These are phyloP conservation scores for Protophormia terraenovae DNA, from an alignment of 2,888 invertebrate species.

Conservation along the genomic window DNA sequence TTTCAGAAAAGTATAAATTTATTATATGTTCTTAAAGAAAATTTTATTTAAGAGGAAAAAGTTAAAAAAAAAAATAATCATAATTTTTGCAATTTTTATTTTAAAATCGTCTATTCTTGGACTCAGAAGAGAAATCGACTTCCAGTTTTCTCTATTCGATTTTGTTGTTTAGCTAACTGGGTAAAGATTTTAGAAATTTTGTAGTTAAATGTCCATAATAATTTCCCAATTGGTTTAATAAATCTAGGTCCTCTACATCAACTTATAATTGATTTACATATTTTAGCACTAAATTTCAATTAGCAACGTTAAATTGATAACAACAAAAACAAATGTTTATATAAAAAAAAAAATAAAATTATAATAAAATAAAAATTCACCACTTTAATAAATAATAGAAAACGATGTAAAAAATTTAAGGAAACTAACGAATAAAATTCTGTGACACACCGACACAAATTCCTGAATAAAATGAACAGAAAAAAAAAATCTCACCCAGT, in stretches of 20 bases:
- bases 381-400: neutral
- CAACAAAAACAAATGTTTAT: neutral
- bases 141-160: no score
- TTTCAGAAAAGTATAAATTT: no score
- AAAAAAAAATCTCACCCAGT: constrained; percentile 9
- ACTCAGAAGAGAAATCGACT: no score
- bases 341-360: constrained; percentile 5
- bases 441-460: constrained; percentile 65
- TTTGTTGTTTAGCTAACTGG: no score
- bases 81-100: no score
- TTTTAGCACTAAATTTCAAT: constrained; percentile 13
- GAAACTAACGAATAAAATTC: constrained; percentile 38
- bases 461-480: neutral
- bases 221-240: neutral
- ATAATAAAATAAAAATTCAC: constrained; percentile 46
- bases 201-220: no score
- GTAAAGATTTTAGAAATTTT: no score
- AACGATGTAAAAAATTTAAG: neutral
- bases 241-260: no score
- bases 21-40: no score
- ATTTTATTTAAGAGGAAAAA: no score
- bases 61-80: no score
- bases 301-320: neutral
- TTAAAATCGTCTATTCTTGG: no score
- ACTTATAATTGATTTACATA: neutral